These are phyloP conservation scores for Lepilemur ruficaudatus DNA, from an alignment of 2,797 vertebrate species.

Conservation along the genomic window DNA sequence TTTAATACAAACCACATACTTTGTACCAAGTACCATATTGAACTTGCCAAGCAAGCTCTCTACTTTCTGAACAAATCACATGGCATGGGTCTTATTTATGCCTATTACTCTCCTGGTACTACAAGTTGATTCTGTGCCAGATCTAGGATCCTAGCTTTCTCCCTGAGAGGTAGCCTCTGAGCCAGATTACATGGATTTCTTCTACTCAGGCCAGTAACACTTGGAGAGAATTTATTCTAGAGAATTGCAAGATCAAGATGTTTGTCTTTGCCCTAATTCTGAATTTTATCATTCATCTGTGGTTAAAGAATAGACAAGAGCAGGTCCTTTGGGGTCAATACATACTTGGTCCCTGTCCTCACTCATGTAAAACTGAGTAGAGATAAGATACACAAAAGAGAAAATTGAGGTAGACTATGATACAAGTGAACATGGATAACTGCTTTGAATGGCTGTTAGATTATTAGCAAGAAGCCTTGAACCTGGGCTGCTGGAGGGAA, in stretches of 20 bases:
- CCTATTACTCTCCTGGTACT: neutral
- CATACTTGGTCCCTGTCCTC: too few relatives aligned
- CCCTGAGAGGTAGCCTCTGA: neutral
- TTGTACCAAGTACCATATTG: neutral
- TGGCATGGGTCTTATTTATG: too few relatives aligned
- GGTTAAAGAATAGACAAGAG: neutral
- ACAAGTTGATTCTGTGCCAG: neutral
- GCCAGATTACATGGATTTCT: neutral
- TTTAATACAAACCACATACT: neutral
- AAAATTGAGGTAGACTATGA: neutral
- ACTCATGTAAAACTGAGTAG: neutral
- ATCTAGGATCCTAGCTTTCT: neutral
- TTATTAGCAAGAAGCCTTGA: neutral
- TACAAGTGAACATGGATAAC: neutral
- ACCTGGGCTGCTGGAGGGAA: neutral
- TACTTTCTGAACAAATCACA: neutral
- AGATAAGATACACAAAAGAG: neutral
- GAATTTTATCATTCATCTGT: neutral
- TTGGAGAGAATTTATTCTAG: neutral
- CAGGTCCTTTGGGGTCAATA: neutral
- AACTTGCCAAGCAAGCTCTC: neutral
- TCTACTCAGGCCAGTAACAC: neutral
- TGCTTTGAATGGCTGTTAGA: neutral
- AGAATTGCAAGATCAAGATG: neutral
- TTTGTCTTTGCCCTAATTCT: neutral